Percentiles rank a stretch among this genome's conserved stretches.
Evolutionary conservation across 2,113 vertebrate species (phyloP).

Genomic region (Raja brachyura): DNA sequence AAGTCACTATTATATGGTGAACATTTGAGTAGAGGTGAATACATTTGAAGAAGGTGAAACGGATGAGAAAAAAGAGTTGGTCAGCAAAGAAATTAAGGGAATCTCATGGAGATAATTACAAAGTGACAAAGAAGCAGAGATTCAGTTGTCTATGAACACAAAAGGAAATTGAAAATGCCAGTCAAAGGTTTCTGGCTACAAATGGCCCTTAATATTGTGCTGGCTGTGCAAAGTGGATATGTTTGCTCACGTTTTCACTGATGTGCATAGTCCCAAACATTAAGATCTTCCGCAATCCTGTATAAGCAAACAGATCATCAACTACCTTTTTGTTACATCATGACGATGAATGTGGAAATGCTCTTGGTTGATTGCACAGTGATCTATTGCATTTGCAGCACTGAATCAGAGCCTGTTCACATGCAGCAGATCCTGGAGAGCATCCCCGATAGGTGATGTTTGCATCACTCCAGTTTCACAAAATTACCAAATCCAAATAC

Average conservation of each 20-base stretch:
- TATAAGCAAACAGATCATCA: no score
- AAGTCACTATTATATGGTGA: neutral
- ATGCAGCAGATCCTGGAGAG: no score
- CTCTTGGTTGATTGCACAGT: no score
- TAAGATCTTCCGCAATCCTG: neutral
- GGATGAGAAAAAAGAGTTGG: neutral
- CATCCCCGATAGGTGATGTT: no score
- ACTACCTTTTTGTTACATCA: no score
- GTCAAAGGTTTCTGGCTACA: neutral
- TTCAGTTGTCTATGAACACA: neutral
- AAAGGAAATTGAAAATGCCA: neutral
- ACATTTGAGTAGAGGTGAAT: neutral
- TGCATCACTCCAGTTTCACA: no score
- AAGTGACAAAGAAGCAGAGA: neutral
- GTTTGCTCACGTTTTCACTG: neutral
- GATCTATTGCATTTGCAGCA: no score
- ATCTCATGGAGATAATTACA: neutral
- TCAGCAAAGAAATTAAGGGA: neutral
- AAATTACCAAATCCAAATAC: no score
- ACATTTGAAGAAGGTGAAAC: neutral
- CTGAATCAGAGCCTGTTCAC: no score
- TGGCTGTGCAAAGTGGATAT: neutral
- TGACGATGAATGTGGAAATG: no score
- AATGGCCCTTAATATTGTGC: neutral
- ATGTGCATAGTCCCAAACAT: neutral